These are phyloP conservation scores for Ephestia elutella DNA, from an alignment of 1,140 invertebrate genomes.

Conservation along the genomic window DNA sequence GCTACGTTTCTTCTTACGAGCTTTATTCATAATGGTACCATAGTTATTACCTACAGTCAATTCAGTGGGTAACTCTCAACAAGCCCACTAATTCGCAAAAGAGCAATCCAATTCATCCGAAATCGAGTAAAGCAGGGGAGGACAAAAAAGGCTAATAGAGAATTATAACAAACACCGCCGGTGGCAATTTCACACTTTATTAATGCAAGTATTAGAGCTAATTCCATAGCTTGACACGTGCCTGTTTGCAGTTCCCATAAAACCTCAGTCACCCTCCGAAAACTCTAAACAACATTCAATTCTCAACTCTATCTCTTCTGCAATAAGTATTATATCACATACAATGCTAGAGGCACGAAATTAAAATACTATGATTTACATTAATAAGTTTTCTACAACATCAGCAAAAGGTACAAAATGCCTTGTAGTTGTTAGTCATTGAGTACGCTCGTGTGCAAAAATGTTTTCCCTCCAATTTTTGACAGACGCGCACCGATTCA, in stretches of 20 bases:
- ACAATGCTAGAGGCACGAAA: constrained; percentile 9
- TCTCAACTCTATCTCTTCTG: constrained; percentile 28
- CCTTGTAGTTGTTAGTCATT: constrained; percentile 9
- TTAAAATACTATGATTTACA: not conserved
- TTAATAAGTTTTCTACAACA: constrained; percentile 21
- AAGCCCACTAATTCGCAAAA: constrained; percentile 21
- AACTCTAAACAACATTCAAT: constrained; percentile 32
- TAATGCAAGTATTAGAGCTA: constrained; percentile 72
- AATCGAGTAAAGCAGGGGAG: constrained; percentile 16
- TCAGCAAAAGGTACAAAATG: constrained; percentile 28
- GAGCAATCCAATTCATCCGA: constrained; percentile 31
- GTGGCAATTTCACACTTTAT: constrained; percentile 74
- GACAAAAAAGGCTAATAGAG: constrained; percentile 55
- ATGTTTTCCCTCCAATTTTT: constrained; percentile 55
- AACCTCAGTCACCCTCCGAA: constrained; percentile 35
- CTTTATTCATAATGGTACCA: too few species aligned
- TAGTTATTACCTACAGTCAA: too few species aligned
- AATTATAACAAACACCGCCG: constrained; percentile 68
- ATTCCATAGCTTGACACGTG: constrained; percentile 69
- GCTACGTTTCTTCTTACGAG: too few species aligned
- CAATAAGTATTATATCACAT: constrained; percentile 24
- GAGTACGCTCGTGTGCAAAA: constrained; percentile 32
- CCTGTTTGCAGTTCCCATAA: constrained; percentile 68
- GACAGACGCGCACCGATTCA: constrained; percentile 49
- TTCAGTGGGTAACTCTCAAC: too few species aligned